Base-by-base conservation (phyloP, 2,113 vertebrate genomes). In the Meriones unguiculatus region DNA sequence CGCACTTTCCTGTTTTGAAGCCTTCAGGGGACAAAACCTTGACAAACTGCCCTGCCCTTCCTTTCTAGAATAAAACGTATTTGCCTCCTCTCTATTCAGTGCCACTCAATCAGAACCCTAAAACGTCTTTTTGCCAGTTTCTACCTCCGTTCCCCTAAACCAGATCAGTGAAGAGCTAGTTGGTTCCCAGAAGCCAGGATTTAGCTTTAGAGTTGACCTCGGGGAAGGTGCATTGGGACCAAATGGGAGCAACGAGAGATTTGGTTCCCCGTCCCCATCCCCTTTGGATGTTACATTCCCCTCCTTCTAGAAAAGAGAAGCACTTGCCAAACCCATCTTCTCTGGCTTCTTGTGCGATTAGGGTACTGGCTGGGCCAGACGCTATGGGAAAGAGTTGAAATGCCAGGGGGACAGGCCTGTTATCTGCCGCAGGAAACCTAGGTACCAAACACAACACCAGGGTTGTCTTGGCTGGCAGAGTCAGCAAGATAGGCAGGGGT, bases 61-160 rank as follows among this genome's bases (percentile, higher is more conserved):
- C 18, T 38, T 65, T 95, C 94, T 65, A 91, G 52, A 84, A 89
- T 50, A 82, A 92, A 87, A 91, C 2, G 9, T 11, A 30, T 67
- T 94, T 89, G 70, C 50, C 65, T 82, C n/a, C 69, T 88, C 24
- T 46, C 69, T 90, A 75, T 75, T 62, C 75, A 32, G 2, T 64
- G n/a, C 24, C 14, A 75, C 25, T 59, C 0, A 3, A 22, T 88
- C 54, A 76, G 62, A 75, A 69, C 54, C 69, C 85, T 67, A 57
- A 85, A 3, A 24, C 32, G 46, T 20, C 35, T 65, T 46, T 30
- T n/a, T 46, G 32, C 22, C 25, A 24, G 54, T 80, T 78, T 85
- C n/a, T 38, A 78, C 41, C 78, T 76, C 22, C 38, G 0, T 54
- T 13, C 17, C 24, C 80, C 41, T 84, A 52, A n/a, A n/a, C 10